Evolutionary conservation across 1,140 invertebrate species (phyloP), one percentile per base, ranked within the genome.

Genomic region (Micrasema minimum): DNA sequence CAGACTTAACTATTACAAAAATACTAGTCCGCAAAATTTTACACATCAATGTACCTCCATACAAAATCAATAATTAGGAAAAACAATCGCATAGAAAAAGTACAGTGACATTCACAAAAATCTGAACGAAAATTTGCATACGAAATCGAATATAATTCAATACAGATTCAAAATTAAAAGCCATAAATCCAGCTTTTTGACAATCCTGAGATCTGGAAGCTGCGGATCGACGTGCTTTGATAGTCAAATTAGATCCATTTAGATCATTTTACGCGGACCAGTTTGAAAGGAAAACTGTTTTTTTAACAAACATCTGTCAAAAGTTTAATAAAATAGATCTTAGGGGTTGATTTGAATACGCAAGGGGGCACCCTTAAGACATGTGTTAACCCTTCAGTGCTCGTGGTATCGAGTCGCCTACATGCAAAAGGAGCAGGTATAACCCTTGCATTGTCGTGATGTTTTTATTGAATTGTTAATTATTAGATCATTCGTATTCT

Each of bases 101-200:
- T 31, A 31, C 26, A 31, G 26, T 4, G n/a, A n/a, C n/a, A n/a
- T n/a, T n/a, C n/a, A n/a, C n/a, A 7, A 31, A 31, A 31, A 31
- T 4, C 2, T 31, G 7, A 31, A 61, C 50, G 10, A 41, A 35
- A 4, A 59, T 38, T 59, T 59, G 55, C 55, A 59, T 59, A 59
- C 37, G 22, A 59, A 41, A 59, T 59, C 35, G 55, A 59, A 59
- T 41, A 10, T 35, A 12, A 20, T 59, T 41, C 37, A 22, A 64
- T 46, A 26, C 20, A 46, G 38, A 46, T 46, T 18, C 20, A 18
- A 22, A 64, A 64, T 64, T 64, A 64, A 64, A 48, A 14, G 45
- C 59, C 38, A 64, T 64, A 64, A 64, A 64, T 64, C 59, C 41
- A n/a, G 10, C 45, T 45, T 22, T 18, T 12, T 64, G 59, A 64